Evolutionary conservation across 2,888 invertebrate genomes (phyloP).

Genomic region (Nephrotoma guestfalica): DNA sequence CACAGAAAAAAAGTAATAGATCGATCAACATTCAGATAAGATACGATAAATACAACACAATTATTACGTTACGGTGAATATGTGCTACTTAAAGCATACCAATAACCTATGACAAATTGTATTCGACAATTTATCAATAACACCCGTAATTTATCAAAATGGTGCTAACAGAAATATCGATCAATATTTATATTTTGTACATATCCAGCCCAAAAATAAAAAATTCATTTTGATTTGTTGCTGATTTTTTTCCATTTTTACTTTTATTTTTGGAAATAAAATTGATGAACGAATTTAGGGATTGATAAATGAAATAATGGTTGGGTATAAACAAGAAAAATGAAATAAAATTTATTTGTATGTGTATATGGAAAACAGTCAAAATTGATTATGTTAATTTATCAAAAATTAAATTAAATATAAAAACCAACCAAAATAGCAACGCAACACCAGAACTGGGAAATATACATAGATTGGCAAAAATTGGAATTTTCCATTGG

Average conservation of each 20-base stretch:
- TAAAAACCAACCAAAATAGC: not conserved
- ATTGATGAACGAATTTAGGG: not conserved
- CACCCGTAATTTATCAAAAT: not conserved
- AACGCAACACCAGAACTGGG: not conserved
- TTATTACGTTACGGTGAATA: not conserved
- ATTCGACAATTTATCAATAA: not conserved
- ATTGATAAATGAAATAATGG: not conserved
- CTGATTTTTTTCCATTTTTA: not conserved
- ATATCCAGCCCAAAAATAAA: not conserved
- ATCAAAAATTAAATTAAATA: not conserved
- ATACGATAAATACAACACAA: not conserved
- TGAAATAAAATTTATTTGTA: not conserved
- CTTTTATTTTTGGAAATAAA: not conserved
- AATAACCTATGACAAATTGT: not conserved
- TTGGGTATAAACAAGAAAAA: not conserved
- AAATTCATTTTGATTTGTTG: not conserved
- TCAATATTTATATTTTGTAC: not conserved
- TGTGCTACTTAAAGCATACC: not conserved
- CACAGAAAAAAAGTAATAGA: not conserved
- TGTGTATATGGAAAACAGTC: not conserved
- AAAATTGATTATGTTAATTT: not conserved
- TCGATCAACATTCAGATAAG: not conserved
- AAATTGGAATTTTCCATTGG: not conserved
- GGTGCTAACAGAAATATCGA: not conserved
- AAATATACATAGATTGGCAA: not conserved